These are phyloP conservation scores for Pangasius macronema DNA, from an alignment of 2,797 vertebrate genomes.

Conservation along the genomic window DNA sequence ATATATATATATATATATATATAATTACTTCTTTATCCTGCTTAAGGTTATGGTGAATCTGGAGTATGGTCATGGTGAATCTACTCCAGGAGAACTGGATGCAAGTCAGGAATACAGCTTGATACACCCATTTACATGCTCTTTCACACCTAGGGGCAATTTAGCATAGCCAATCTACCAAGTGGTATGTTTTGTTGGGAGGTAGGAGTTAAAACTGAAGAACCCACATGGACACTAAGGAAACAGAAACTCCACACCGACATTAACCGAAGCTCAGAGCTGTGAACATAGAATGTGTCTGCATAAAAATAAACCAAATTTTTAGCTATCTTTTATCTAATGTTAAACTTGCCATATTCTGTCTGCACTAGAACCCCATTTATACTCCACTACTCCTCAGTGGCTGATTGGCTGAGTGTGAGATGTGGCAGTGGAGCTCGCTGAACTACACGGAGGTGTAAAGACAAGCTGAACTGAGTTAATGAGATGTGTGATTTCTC, in stretches of 20 bases:
- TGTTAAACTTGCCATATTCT: neutral
- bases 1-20: no score
- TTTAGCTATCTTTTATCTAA: neutral
- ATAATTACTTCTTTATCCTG: neutral
- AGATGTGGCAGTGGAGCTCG: slow-evolving; percentile 22
- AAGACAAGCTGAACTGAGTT: slow-evolving; percentile 44
- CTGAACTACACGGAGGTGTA: slow-evolving; percentile 38
- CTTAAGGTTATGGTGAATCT: neutral
- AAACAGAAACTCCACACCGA: neutral
- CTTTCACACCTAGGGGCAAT: neutral
- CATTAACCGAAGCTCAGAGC: neutral
- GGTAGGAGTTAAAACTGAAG: neutral
- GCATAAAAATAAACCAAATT: neutral
- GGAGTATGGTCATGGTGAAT: neutral
- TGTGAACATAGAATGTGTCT: neutral
- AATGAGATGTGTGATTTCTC: slow-evolving; percentile 52
- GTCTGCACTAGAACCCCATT: neutral
- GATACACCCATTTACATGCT: neutral
- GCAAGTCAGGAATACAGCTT: neutral
- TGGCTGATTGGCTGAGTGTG: slow-evolving; percentile 36
- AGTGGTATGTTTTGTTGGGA: neutral
- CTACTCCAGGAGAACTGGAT: neutral
- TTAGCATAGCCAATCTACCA: neutral
- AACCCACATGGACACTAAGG: neutral
- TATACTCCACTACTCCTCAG: neutral